These are phyloP conservation scores for Drosophila kohkoa DNA, from an alignment of 1,140 invertebrate genomes.

Conservation along the genomic window DNA sequence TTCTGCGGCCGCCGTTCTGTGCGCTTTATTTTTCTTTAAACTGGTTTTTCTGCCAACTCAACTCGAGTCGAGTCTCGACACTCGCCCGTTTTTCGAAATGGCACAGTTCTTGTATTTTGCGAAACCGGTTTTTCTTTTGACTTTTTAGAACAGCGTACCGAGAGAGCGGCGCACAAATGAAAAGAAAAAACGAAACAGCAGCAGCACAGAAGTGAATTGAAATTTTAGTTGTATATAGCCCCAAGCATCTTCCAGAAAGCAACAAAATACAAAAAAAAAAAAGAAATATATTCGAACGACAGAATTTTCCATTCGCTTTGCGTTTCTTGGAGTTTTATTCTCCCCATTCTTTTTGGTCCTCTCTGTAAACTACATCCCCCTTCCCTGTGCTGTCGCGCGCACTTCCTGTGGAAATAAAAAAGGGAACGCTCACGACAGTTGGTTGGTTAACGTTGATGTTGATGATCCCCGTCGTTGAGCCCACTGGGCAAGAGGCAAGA, in stretches of 20 bases:
- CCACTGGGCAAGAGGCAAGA: neutral
- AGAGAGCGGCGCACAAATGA: conserved; percentile 7
- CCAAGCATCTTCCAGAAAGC: conserved; percentile 11
- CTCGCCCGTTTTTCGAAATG: conserved; percentile 66
- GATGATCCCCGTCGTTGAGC: conserved; percentile 35
- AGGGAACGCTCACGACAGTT: conserved; percentile 47
- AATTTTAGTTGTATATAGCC: conserved; percentile 3
- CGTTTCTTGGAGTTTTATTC: conserved; percentile 2
- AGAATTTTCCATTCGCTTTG: conserved; percentile 5
- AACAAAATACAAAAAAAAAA: too few relatives aligned
- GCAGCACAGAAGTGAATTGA: conserved; percentile 7
- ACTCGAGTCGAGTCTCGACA: neutral
- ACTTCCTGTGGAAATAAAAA: conserved; percentile 64
- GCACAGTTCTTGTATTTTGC: conserved; percentile 79
- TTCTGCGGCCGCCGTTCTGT: conserved; percentile 28
- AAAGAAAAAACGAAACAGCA: conserved; percentile 14
- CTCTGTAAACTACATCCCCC: neutral
- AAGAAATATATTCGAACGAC: neutral
- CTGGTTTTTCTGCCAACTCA: conserved; percentile 78
- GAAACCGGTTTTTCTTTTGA: conserved; percentile 80
- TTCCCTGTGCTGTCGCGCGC: conserved; percentile 35
- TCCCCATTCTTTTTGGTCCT: neutral
- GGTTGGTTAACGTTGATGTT: conserved; percentile 11
- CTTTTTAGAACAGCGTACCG: conserved; percentile 62
- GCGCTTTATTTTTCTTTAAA: conserved; percentile 73